phyloP scores from a whole-genome alignment of 1,140 invertebrate species.

The Micrasema longulum region DNA sequence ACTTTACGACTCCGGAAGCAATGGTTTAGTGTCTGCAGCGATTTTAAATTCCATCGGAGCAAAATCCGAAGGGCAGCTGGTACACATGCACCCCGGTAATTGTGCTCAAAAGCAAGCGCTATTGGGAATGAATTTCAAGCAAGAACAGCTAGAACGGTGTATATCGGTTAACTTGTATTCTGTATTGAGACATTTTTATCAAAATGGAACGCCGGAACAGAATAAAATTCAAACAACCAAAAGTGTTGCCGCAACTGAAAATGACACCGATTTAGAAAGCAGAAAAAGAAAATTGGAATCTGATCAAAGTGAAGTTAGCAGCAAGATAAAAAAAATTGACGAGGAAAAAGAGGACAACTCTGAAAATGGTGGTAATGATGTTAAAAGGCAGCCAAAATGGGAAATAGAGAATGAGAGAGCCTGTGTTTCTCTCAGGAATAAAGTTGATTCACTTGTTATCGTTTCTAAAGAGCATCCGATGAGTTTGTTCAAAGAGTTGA shows the following conservation, averaged over 20 bases:
- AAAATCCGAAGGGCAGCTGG: constrained; percentile 71
- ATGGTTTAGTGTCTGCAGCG: constrained; percentile 85
- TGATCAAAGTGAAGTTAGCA: constrained; percentile 56
- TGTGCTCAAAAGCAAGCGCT: constrained; percentile 81
- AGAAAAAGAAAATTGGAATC: constrained; percentile 45
- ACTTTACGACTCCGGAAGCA: constrained; percentile 88
- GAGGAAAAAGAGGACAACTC: constrained; percentile 46
- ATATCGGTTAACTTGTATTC: constrained; percentile 80
- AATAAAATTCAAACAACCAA: constrained; percentile 30
- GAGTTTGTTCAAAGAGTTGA: constrained; percentile 79
- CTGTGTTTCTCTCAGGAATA: constrained; percentile 68
- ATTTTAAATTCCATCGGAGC: constrained; percentile 80
- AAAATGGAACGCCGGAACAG: constrained; percentile 58
- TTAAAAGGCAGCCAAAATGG: constrained; percentile 67
- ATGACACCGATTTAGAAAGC: constrained; percentile 47
- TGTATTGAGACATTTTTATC: constrained; percentile 74
- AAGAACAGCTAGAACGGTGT: constrained; percentile 75
- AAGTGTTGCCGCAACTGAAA: constrained; percentile 52
- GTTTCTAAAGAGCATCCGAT: constrained; percentile 87
- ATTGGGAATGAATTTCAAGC: constrained; percentile 80
- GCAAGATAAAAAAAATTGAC: constrained; percentile 59
- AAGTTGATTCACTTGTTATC: constrained; percentile 85
- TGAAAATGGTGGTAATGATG: constrained; percentile 37
- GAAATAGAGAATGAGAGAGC: constrained; percentile 75
- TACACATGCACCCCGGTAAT: constrained; percentile 85